phyloP scores from a whole-genome alignment of 1,140 invertebrate genomes.

The Diorhabda elongata region DNA sequence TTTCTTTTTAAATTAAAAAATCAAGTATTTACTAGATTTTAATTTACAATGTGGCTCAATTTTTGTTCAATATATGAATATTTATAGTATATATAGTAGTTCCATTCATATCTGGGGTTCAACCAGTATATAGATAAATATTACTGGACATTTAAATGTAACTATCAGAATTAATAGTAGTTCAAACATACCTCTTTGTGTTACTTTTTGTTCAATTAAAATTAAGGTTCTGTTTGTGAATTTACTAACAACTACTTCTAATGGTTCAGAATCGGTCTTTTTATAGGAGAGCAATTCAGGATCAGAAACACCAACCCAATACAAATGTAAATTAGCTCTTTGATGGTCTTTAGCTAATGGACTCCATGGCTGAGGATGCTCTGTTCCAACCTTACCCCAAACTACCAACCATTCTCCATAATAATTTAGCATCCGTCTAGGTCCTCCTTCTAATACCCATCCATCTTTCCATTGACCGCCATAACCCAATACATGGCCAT shows the following conservation, averaged over 20 bases:
- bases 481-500: constrained; percentile 42
- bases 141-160: no score
- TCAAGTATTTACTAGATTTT: no score
- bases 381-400: constrained; percentile 73
- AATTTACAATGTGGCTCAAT: no score
- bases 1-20: no score
- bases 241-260: constrained; percentile 63
- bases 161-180: no score
- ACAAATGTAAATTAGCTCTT: constrained; percentile 73
- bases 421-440: constrained; percentile 36
- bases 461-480: constrained; percentile 43
- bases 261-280: constrained; percentile 67
- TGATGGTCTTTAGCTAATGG: constrained; percentile 74
- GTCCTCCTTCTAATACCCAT: constrained; percentile 43
- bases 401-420: constrained; percentile 61
- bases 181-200: constrained; percentile 52
- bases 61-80: no score
- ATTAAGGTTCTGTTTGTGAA: constrained; percentile 64
- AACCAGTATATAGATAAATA: no score
- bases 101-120: no score
- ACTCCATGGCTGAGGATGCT: constrained; percentile 81
- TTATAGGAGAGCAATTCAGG: constrained; percentile 43
- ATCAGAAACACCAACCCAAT: constrained; percentile 47
- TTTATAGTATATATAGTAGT: no score
- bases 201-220: constrained; percentile 72